These are phyloP conservation scores for Mormyrops attenuatus DNA, from an alignment of 2,797 vertebrate species.

Conservation along the genomic window DNA sequence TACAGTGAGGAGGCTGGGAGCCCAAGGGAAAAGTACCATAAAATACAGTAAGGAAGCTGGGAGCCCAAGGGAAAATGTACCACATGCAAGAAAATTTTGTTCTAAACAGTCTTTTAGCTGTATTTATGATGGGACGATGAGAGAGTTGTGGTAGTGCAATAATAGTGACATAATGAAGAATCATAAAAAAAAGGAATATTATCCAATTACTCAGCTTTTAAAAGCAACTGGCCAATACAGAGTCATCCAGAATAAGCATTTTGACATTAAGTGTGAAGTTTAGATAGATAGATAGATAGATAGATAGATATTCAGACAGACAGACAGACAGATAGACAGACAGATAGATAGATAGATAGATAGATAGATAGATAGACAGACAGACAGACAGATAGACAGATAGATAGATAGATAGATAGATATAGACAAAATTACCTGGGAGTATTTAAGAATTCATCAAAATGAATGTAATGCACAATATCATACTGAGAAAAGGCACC, in stretches of 20 bases:
- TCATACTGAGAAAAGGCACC: background rate
- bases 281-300: too few relatives aligned
- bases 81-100: background rate
- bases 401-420: background rate
- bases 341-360: background rate
- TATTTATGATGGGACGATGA: background rate
- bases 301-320: too few relatives aligned
- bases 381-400: background rate
- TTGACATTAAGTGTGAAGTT: background rate
- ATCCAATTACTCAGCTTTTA: conserved; percentile 63
- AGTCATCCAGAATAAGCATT: conserved; percentile 25
- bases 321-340: too few relatives aligned
- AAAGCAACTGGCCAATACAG: conserved; percentile 51
- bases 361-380: background rate
- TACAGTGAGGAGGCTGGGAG: too few relatives aligned
- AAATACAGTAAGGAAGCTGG: background rate
- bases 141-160: conserved; percentile 44
- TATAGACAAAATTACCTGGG: background rate
- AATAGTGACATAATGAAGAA: conserved; percentile 65
- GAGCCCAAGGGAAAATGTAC: background rate
- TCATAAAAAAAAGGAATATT: conserved; percentile 63
- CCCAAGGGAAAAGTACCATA: too few relatives aligned
- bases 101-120: background rate
- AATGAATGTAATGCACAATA: background rate
- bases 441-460: background rate